Conservation (phyloP, 2,113 vertebrate species). For the Macroglossus sobrinus region DNA sequence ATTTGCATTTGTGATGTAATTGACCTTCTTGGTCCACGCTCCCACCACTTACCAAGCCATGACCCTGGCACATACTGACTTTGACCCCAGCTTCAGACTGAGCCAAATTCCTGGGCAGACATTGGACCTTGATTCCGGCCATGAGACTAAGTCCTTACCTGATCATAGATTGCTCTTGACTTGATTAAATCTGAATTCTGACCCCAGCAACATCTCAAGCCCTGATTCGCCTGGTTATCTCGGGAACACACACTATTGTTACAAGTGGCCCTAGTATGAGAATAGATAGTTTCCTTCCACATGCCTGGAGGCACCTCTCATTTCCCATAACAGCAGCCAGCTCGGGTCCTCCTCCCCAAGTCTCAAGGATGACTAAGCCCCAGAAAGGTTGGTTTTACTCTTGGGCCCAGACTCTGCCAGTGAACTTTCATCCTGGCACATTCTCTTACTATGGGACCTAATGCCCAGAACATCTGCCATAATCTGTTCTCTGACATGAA, state of each 20-base stretch:
- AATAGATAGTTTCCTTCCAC: background rate
- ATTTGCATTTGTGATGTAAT: background rate
- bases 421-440: background rate
- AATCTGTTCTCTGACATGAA: background rate
- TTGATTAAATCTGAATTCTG: background rate
- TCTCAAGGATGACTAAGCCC: fast-evolving
- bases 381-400: background rate
- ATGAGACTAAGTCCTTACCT: background rate
- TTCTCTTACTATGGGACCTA: background rate
- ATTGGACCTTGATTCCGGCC: background rate
- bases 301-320: fast-evolving
- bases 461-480: background rate
- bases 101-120: background rate
- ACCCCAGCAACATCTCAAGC: background rate
- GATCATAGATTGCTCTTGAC: background rate
- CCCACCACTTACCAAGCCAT: background rate
- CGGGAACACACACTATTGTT: background rate
- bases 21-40: fast-evolving
- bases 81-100: background rate
- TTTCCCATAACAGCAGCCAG: background rate
- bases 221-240: fast-evolving
- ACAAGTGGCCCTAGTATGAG: too few species aligned
- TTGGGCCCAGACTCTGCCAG: background rate
- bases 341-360: too few species aligned
- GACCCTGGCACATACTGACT: background rate